These are phyloP conservation scores for Pharmacophagus antenor DNA, from an alignment of 2,888 invertebrate species.

Conservation along the genomic window DNA sequence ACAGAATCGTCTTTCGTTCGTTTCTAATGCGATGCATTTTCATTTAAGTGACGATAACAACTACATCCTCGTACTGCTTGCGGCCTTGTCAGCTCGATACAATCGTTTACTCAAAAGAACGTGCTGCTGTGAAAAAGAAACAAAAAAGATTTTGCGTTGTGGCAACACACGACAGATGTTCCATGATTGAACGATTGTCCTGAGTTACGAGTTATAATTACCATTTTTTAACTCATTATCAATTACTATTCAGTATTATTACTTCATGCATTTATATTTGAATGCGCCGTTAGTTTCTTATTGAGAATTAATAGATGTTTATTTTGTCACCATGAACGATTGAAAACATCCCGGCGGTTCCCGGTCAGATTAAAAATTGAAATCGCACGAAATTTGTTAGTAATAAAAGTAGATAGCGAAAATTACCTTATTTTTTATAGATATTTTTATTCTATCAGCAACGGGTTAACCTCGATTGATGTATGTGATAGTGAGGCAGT, in stretches of 20 bases:
- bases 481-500: no score
- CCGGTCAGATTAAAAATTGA: no score
- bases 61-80: neutral
- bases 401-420: no score
- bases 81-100: neutral
- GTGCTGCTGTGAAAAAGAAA: neutral
- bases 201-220: neutral
- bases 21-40: neutral
- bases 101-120: slow-evolving; percentile 6
- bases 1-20: neutral
- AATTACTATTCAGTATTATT: neutral
- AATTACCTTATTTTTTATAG: no score
- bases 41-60: slow-evolving; percentile 2
- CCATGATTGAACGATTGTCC: slow-evolving; percentile 2
- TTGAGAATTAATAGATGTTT: neutral
- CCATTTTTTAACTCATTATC: neutral
- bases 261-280: neutral
- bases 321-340: no score
- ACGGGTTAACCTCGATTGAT: no score
- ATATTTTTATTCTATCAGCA: no score
- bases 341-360: no score
- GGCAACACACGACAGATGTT: slow-evolving; percentile 2
- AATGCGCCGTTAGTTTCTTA: neutral
- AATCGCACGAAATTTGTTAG: no score
- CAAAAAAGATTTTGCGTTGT: neutral